phyloP scores from a whole-genome alignment of 2,797 vertebrate species.

The Ataeniobius toweri region DNA sequence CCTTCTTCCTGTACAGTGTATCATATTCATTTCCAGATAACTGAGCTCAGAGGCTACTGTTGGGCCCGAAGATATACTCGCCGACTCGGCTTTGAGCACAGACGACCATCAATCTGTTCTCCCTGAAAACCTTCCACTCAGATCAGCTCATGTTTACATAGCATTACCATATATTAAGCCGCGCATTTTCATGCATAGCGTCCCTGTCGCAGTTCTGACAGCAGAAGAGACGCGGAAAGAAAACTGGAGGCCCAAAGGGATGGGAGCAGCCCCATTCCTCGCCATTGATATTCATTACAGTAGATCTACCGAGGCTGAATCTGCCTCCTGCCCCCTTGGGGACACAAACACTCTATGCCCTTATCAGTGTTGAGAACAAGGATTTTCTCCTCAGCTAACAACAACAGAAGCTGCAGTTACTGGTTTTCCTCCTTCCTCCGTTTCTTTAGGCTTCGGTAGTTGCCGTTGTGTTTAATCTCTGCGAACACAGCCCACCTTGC shows the following conservation, averaged over 20 bases:
- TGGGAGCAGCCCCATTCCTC: conserved; percentile 53
- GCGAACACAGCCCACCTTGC: conserved; percentile 64
- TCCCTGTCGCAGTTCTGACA: conserved; percentile 68
- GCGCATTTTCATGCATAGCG: conserved; percentile 73
- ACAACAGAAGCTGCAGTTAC: conserved; percentile 67
- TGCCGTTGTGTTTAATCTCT: conserved; percentile 69
- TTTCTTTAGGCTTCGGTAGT: conserved; percentile 63
- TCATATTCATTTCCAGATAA: conserved; percentile 76
- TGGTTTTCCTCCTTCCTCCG: conserved; percentile 47
- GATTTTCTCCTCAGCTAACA: conserved; percentile 77
- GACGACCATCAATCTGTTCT: conserved; percentile 60
- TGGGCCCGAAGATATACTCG: conserved; percentile 60
- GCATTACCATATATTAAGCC: conserved; percentile 83
- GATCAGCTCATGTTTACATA: conserved; percentile 82
- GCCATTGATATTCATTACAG: conserved; percentile 82
- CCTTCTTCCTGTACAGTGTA: conserved; percentile 68
- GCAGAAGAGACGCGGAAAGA: conserved; percentile 54
- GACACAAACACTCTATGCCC: conserved; percentile 77
- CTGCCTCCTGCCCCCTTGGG: conserved; percentile 69
- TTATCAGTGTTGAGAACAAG: conserved; percentile 81
- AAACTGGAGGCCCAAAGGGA: conserved; percentile 72
- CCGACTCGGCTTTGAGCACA: conserved; percentile 61
- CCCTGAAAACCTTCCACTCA: conserved; percentile 68
- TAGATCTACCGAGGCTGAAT: conserved; percentile 72
- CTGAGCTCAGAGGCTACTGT: conserved; percentile 72